A percentile compares a stretch with the other conserved stretches of the same genome.
These are phyloP conservation scores for Ctenopoma multispine DNA, from an alignment of 2,797 vertebrate genomes.

Conservation along the genomic window DNA sequence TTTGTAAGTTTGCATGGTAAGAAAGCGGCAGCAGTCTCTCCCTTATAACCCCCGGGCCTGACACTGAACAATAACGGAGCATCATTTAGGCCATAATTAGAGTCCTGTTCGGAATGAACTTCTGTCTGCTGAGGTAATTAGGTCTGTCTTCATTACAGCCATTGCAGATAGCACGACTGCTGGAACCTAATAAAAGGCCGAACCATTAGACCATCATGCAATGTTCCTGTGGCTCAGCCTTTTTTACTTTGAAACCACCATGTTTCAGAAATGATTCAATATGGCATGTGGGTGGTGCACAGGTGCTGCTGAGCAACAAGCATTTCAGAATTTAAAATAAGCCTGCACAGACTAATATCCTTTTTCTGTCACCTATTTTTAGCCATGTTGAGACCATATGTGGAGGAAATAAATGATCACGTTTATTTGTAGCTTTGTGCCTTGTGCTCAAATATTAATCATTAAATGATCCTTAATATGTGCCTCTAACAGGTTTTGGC, in stretches of 20 bases:
- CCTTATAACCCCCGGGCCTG: slow-evolving; percentile 47
- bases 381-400: not conserved
- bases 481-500: not conserved
- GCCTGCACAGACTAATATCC: slow-evolving; percentile 18
- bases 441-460: slow-evolving; percentile 17
- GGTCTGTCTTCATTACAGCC: slow-evolving; percentile 70
- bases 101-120: slow-evolving; percentile 62
- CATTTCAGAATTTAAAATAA: slow-evolving; percentile 41
- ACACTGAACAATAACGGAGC: slow-evolving; percentile 58
- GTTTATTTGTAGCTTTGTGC: slow-evolving; percentile 10
- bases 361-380: slow-evolving; percentile 24
- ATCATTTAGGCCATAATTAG: slow-evolving; percentile 74
- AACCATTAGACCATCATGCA: slow-evolving; percentile 57
- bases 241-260: slow-evolving; percentile 39
- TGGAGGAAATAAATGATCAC: slow-evolving; percentile 13
- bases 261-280: slow-evolving; percentile 49
- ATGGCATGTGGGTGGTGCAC: slow-evolving; percentile 45
- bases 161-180: slow-evolving; percentile 53
- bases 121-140: slow-evolving; percentile 72
- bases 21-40: slow-evolving; percentile 40
- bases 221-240: slow-evolving; percentile 30
- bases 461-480: slow-evolving; percentile 7
- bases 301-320: slow-evolving; percentile 57
- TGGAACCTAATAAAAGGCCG: slow-evolving; percentile 43
- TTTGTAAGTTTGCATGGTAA: slow-evolving; percentile 22